A percentile compares a stretch with the other conserved stretches of the same genome.
Conservation (phyloP, 2,113 vertebrate species). For the Pygoscelis adeliae region DNA sequence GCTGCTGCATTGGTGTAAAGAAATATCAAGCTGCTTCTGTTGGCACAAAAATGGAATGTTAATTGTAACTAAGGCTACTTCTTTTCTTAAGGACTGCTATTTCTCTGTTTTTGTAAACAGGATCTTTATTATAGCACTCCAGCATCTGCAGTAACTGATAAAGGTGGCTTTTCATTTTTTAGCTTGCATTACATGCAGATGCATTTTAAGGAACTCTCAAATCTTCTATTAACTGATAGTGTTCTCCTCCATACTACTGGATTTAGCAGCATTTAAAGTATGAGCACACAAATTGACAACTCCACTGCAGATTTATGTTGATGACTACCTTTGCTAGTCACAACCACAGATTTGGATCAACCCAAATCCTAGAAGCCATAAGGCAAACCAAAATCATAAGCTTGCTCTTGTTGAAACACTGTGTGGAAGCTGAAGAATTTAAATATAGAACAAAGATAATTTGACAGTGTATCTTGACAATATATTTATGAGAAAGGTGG, state of each 20-base stretch:
- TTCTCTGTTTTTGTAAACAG: background rate
- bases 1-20: background rate
- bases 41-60: background rate
- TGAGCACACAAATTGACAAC: background rate
- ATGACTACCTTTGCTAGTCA: background rate
- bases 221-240: background rate
- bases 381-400: background rate
- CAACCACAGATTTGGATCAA: background rate
- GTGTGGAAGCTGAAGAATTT: background rate
- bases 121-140: background rate
- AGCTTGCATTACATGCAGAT: background rate
- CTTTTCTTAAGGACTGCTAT: background rate
- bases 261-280: background rate
- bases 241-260: background rate
- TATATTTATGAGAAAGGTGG: background rate
- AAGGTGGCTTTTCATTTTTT: background rate
- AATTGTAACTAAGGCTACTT: background rate
- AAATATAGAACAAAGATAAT: background rate
- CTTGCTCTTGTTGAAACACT: background rate
- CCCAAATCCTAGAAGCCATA: background rate
- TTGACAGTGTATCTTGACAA: background rate
- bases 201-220: background rate
- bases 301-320: background rate
- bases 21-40: background rate
- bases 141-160: background rate